These are phyloP conservation scores for Brachypodius melanocephalos DNA, from an alignment of 2,113 vertebrate species.

Conservation along the genomic window DNA sequence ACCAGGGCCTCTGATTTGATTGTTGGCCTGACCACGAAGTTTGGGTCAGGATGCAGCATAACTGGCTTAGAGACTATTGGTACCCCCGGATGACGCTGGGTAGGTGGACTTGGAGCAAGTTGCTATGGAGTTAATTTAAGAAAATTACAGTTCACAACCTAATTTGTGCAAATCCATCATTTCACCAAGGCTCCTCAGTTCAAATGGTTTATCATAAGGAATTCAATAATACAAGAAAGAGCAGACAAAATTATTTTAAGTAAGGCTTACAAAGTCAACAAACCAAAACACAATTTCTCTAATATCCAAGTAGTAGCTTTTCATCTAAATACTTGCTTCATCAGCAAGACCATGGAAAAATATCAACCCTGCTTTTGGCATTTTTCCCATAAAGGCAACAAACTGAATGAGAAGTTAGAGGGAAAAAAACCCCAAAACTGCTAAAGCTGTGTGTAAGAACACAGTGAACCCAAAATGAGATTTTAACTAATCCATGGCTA, in stretches of 20 bases:
- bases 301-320: neutral
- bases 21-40: constrained; percentile 79
- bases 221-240: neutral
- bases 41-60: constrained; percentile 90
- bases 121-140: constrained; percentile 77
- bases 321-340: neutral
- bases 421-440: neutral
- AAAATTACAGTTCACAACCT: constrained; percentile 5
- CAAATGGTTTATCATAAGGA: neutral
- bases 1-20: constrained; percentile 89
- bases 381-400: neutral
- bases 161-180: neutral
- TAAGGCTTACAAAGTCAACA: neutral
- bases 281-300: neutral
- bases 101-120: constrained; percentile 91
- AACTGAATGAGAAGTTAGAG: neutral
- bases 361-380: neutral
- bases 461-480: neutral
- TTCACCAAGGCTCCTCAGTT: neutral
- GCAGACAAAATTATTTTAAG: neutral
- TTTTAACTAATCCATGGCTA: neutral
- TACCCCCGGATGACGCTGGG: constrained; percentile 82
- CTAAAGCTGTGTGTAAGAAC: neutral
- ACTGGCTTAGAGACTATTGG: constrained; percentile 91
- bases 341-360: neutral